A percentile compares a stretch with the other conserved stretches of the same genome.
Evolutionary conservation across 2,888 invertebrate species (phyloP).

Genomic region (Anthophora plumipes): DNA sequence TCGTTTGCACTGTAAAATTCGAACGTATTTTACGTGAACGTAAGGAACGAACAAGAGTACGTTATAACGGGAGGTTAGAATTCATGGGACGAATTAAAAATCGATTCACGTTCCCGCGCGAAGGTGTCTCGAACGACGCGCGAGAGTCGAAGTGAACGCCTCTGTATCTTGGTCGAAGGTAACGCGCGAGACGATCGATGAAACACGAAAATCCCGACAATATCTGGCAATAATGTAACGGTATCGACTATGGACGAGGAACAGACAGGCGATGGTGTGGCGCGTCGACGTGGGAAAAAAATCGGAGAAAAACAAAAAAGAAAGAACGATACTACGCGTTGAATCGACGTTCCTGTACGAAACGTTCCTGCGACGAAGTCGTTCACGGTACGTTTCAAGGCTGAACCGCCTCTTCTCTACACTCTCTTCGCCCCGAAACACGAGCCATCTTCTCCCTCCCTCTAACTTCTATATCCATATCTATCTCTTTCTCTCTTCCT

Average conservation of each 20-base stretch:
- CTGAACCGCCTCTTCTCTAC: constrained; percentile 57
- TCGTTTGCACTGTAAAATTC: background rate
- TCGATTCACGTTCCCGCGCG: constrained; percentile 5
- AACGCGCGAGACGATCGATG: background rate
- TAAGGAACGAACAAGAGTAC: background rate
- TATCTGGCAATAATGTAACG: constrained; percentile 18
- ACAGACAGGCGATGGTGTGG: background rate
- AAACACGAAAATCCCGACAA: constrained; percentile 11
- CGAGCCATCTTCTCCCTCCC: constrained; percentile 28
- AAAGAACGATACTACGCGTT: constrained; percentile 52
- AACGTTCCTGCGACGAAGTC: constrained; percentile 56
- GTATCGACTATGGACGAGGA: constrained; percentile 26
- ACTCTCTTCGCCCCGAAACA: constrained; percentile 17
- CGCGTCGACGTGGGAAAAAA: constrained; percentile 41
- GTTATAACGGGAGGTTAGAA: background rate
- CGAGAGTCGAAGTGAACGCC: background rate
- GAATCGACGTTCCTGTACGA: constrained; percentile 50
- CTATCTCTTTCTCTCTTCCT: constrained; percentile 1
- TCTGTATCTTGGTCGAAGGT: background rate
- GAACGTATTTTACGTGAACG: background rate
- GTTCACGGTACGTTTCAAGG: constrained; percentile 66
- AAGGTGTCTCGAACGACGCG: background rate
- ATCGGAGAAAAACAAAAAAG: constrained; percentile 41
- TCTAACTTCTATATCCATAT: constrained; percentile 4
- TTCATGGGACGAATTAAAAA: constrained; percentile 1